phyloP scores from a whole-genome alignment of 2,888 invertebrate genomes.

The Agriotes lineatus region DNA sequence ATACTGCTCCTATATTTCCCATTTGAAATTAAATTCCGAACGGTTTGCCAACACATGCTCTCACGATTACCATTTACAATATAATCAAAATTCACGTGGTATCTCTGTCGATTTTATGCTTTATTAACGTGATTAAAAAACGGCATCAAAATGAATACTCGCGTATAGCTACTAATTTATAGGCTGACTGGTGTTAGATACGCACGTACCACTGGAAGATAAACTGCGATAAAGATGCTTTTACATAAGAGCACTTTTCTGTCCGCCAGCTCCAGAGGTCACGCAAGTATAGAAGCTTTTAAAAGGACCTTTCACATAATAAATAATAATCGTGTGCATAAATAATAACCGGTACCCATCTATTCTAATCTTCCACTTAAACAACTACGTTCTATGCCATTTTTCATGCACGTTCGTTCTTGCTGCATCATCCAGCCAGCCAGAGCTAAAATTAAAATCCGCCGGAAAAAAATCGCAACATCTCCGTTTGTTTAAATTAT shows the following conservation, averaged over 20 bases:
- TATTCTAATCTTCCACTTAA: constrained; percentile 51
- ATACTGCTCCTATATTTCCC: constrained; percentile 47
- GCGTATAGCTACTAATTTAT: constrained; percentile 56
- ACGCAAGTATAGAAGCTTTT: constrained; percentile 59
- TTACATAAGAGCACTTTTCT: constrained; percentile 57
- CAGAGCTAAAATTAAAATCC: constrained; percentile 19
- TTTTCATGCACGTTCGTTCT: constrained; percentile 33
- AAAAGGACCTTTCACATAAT: constrained; percentile 58
- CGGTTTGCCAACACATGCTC: constrained; percentile 51
- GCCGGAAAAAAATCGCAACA: neutral
- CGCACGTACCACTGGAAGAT: constrained; percentile 58
- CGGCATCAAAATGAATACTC: constrained; percentile 52
- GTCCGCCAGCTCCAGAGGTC: constrained; percentile 53
- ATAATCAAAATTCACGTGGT: constrained; percentile 54
- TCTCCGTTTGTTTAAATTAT: neutral
- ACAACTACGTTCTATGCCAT: constrained; percentile 39
- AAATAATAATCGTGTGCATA: constrained; percentile 58
- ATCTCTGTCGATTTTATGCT: constrained; percentile 55
- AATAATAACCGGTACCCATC: constrained; percentile 53
- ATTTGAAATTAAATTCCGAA: constrained; percentile 51
- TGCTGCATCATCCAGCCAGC: constrained; percentile 25
- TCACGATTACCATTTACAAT: constrained; percentile 53
- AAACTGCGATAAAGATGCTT: constrained; percentile 58
- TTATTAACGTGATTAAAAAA: constrained; percentile 55
- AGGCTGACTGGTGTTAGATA: constrained; percentile 58